phyloP scores from a whole-genome alignment of 2,888 invertebrate genomes.

The Omphaloscelis lunosa region DNA sequence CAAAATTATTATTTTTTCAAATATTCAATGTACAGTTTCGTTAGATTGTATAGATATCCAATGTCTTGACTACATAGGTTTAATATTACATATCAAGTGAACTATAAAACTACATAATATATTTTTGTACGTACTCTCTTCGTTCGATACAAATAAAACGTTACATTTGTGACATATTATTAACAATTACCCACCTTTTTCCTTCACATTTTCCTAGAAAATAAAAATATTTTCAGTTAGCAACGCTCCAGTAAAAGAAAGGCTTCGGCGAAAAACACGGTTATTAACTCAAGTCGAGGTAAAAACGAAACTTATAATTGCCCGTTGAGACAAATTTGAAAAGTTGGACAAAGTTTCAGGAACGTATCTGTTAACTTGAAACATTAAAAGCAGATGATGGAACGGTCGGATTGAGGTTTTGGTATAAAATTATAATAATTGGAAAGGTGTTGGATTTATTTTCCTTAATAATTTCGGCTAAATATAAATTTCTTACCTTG shows the following conservation, averaged over 20 bases:
- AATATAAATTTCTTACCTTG: constrained; percentile 1
- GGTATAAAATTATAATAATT: constrained; percentile 40
- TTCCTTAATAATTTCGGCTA: constrained; percentile 1
- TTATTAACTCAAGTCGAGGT: constrained; percentile 62
- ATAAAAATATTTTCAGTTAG: constrained; percentile 3
- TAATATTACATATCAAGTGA: too few species aligned
- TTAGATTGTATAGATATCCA: too few species aligned
- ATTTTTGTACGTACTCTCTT: neutral
- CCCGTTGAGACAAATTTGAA: constrained; percentile 78
- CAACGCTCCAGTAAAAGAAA: neutral
- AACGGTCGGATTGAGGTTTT: constrained; percentile 62
- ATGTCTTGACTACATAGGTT: too few species aligned
- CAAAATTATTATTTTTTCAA: too few species aligned
- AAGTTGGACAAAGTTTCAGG: constrained; percentile 73
- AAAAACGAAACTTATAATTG: constrained; percentile 79
- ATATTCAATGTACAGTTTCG: too few species aligned
- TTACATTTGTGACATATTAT: neutral
- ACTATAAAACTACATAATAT: too few species aligned
- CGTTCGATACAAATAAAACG: neutral
- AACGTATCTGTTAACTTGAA: constrained; percentile 76
- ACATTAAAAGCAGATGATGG: constrained; percentile 71
- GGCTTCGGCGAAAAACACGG: constrained; percentile 35
- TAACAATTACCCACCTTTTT: neutral
- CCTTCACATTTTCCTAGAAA: neutral
- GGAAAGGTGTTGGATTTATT: constrained; percentile 24